phyloP scores from a whole-genome alignment of 92 coral and sea anemone genomes.

The Porites cylindrica region DNA sequence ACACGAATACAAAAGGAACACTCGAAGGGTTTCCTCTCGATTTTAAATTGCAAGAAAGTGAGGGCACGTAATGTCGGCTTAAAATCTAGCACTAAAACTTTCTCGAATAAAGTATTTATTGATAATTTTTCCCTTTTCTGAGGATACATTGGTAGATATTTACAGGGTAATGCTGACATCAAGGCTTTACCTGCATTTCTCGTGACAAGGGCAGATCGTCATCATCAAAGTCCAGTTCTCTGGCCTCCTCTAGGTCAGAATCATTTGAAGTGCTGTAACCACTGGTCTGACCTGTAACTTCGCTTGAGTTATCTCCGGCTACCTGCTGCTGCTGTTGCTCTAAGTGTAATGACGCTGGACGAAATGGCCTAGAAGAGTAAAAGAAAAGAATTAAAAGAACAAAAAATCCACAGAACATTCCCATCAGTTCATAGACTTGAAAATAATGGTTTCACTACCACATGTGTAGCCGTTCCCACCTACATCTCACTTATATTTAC shows the following conservation, averaged over 20 bases:
- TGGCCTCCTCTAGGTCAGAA: conserved; percentile 81
- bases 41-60: no score
- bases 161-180: not conserved
- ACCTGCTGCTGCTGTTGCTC: conserved; percentile 20
- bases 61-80: no score
- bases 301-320: conserved; percentile 76
- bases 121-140: no score
- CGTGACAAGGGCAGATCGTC: conserved; percentile 70
- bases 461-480: no score
- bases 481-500: no score
- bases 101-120: no score
- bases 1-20: no score
- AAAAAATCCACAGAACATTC: not conserved
- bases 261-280: conserved; percentile 95
- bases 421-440: not conserved
- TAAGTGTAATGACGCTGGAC: conserved; percentile 68
- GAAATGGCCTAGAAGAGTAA: conserved; percentile 52
- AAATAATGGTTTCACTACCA: no score
- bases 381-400: not conserved
- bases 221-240: conserved; percentile 66
- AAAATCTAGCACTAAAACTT: no score
- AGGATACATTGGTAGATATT: no score
- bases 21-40: no score
- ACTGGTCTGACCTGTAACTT: conserved; percentile 85
- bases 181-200: conserved; percentile 70